A percentile compares a stretch with the other conserved stretches of the same genome.
Conservation (phyloP, 1,140 invertebrate species). For the Habropoda laboriosa region DNA sequence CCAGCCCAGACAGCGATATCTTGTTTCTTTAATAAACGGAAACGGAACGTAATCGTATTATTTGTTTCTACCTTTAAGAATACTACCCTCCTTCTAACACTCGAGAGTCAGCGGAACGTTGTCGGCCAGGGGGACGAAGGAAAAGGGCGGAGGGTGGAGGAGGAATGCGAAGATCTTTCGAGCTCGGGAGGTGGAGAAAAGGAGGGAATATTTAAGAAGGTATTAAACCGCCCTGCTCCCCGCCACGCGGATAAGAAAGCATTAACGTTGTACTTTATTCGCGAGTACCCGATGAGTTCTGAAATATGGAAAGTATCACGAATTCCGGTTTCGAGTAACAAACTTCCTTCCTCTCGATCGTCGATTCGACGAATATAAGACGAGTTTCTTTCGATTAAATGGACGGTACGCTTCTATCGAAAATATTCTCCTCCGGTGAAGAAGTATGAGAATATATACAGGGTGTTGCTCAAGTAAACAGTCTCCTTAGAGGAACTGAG, state of each 20-base stretch:
- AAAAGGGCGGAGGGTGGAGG: not conserved
- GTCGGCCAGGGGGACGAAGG: constrained; percentile 9
- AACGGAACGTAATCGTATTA: constrained; percentile 83
- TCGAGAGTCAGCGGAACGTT: no score
- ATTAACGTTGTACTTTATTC: constrained; percentile 77
- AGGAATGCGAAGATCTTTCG: constrained; percentile 48
- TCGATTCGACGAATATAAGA: constrained; percentile 31
- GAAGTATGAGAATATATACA: no score
- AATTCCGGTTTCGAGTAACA: constrained; percentile 49
- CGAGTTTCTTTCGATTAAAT: not conserved
- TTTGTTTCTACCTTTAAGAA: constrained; percentile 80
- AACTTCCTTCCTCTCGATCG: constrained; percentile 17
- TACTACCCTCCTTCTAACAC: constrained; percentile 72
- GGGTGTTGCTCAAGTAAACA: no score
- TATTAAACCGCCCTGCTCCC: constrained; percentile 75
- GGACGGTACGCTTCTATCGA: not conserved
- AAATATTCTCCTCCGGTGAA: constrained; percentile 8
- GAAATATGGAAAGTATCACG: constrained; percentile 72
- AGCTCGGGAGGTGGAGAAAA: constrained; percentile 53
- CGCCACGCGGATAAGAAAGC: constrained; percentile 68
- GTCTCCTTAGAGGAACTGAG: no score
- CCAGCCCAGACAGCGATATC: constrained; percentile 76
- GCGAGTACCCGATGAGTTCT: constrained; percentile 71
- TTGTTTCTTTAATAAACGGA: constrained; percentile 83
- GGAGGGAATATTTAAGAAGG: constrained; percentile 81